Evolutionary conservation across 2,113 vertebrate genomes (phyloP), one percentile per base, ranked within the genome.

Genomic region (Grallaria varia): DNA sequence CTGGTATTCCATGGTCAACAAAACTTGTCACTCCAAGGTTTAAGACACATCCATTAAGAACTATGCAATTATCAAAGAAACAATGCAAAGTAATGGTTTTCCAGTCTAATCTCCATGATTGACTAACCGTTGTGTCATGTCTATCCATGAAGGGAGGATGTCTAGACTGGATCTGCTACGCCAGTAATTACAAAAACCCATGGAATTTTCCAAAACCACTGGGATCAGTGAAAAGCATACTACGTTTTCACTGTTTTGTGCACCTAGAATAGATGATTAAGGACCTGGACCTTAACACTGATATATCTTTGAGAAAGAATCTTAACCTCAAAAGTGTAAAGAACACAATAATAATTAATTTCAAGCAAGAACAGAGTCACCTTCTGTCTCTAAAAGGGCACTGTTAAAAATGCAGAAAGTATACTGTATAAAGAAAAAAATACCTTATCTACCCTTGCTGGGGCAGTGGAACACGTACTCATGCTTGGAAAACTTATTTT

Each of bases 181-280:
- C 19, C 52, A 89, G 9, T 75, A 62, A 68, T 78, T 94, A 76
- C 75, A 90, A 81, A 87, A 86, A 63, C 6, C 8, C 77, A 72
- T 2, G 25, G 73, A 94, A 87, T 93, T 94, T 89, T 96, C 71
- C 91, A 93, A 94, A 94, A 82, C 69, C 66, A 87, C 58, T 42
- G 49, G 21, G 67, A 82, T 64, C 58, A 3, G 1, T 12, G 24
- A 85, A 94, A 62, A 31, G 18, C n/a, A 83, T 50, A 31, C 21
- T 42, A 55, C 15, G 19, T 78, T 87, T 90, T 92, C 69, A 68
- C 18, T 21, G 33, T 59, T 90, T 40, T 59, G 14, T 72, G 47
- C 2, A 3, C 42, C 59, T 67, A 87, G 35, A 84, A 74, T 39
- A 93, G 33, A 45, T 78, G 30, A 84, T 45, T 89, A 58, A 68